Evolutionary conservation across 2,888 invertebrate genomes (phyloP).

Genomic region (Arenicola marina): DNA sequence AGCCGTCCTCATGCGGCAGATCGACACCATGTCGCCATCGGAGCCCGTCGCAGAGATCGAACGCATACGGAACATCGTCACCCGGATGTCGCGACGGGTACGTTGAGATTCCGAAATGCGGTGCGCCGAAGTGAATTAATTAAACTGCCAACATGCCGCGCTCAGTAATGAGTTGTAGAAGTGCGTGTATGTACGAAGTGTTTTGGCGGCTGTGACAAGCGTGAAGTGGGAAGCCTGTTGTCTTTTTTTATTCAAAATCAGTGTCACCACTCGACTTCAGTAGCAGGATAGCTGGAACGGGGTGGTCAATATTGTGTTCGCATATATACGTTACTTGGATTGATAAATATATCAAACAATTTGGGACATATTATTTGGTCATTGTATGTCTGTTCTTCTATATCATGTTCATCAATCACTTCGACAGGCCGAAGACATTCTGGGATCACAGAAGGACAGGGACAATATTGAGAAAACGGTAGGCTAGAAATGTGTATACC

Average conservation of each 20-base stretch:
- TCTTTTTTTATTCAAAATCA: too few relatives aligned
- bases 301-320: too few relatives aligned
- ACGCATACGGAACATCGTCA: constrained; percentile 50
- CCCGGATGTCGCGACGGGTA: constrained; percentile 33
- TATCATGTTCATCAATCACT: background rate
- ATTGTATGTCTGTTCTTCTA: background rate
- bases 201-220: too few relatives aligned
- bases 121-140: too few relatives aligned
- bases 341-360: background rate
- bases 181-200: too few relatives aligned
- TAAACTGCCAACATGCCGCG: too few relatives aligned
- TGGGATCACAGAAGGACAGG: constrained; percentile 3
- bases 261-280: too few relatives aligned
- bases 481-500: background rate
- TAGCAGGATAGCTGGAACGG: too few relatives aligned
- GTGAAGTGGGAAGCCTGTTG: too few relatives aligned
- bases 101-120: too few relatives aligned
- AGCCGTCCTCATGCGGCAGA: constrained; percentile 51
- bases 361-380: background rate
- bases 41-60: constrained; percentile 41
- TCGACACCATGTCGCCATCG: constrained; percentile 37
- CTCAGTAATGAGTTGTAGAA: too few relatives aligned
- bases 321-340: too few relatives aligned
- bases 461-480: background rate
- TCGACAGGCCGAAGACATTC: constrained; percentile 8